Evolutionary conservation across 53 echinoderm and acorn worm species (phyloP), one percentile per base, ranked within the genome.

Genomic region (Crossaster papposus): DNA sequence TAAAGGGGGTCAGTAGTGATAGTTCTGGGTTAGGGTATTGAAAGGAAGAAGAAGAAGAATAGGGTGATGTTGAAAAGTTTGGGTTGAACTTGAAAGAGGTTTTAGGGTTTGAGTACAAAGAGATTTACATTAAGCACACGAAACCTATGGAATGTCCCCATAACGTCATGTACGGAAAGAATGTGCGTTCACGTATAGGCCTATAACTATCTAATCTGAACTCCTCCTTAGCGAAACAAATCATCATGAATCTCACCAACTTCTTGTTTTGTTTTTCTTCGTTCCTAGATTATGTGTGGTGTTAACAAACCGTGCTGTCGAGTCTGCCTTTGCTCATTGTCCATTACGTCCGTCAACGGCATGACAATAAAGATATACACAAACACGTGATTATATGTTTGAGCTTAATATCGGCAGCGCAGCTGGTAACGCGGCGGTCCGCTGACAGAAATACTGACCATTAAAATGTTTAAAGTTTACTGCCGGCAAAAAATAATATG

Each of bases 391-490:
- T 32, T 30, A 30, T 51, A 32, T 4, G 51, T 26, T 73, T 51
- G 53, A 85, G 58, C 55, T 23, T 51, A 6, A 7, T 51, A 84
- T 17, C 51, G 51, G 29, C 51, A 52, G 20, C 24, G 52, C 53
- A n/a, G 26, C 77, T 24, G 22, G 0, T 7, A 44, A 9, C 44
- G 6, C 44, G 54, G 18, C 80, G 18, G 23, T 54, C 54, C 36
- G 87, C 77, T 87, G 87, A 87, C 87, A 87, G 87, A 87, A 87
- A 87, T 87, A 87, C 77, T 23, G 87, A 77, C 87, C 87, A 87
- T 87, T 87, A 76, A 87, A 76, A 75, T 87, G 87, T 75, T 87
- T 76, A 87, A 87, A 87, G 87, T 87, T 87, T 87, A 87, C 87
- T 34, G 87, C 77, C 22, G 9, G 75, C n/a, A n/a, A 85, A 85